Percentiles rank a stretch among this genome's conserved stretches.
phyloP scores from a whole-genome alignment of 2,888 invertebrate species.

The Ctenicera cuprea region DNA sequence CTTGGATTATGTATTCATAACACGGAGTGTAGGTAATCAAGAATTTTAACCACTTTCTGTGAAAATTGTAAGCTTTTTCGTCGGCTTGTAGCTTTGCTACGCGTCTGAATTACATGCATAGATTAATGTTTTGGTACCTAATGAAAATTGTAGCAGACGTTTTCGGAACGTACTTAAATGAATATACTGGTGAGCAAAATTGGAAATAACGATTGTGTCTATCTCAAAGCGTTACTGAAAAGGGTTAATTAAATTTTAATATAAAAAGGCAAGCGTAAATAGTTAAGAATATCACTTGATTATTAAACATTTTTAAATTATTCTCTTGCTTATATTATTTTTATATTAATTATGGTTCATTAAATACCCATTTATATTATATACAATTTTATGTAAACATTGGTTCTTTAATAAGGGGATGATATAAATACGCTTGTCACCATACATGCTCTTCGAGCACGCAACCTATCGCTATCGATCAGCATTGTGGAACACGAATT shows the following conservation, averaged over 20 bases:
- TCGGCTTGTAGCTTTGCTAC: no score
- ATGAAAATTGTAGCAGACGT: no score
- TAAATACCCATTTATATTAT: conserved; percentile 51
- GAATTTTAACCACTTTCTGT: conserved; percentile 1
- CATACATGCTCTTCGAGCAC: conserved; percentile 24
- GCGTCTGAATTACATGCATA: no score
- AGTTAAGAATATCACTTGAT: conserved; percentile 37
- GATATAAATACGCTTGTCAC: conserved; percentile 44
- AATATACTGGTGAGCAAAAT: neutral
- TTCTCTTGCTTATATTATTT: conserved; percentile 11
- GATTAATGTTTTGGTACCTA: no score
- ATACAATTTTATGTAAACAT: conserved; percentile 46
- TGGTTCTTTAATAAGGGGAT: conserved; percentile 50
- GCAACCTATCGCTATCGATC: conserved; percentile 43
- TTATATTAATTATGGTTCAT: conserved; percentile 28
- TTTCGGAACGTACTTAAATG: no score
- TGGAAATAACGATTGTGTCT: neutral
- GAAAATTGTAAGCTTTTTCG: neutral
- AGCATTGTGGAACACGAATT: conserved; percentile 38
- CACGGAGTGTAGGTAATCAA: neutral
- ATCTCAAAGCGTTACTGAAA: conserved; percentile 33
- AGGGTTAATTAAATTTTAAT: conserved; percentile 33
- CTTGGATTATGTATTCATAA: conserved; percentile 15
- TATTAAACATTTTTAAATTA: conserved; percentile 28
- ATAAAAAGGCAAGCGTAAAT: conserved; percentile 43